A percentile compares a stretch with the other conserved stretches of the same genome.
These are phyloP conservation scores for Oasisia sp. DNA, from an alignment of 2,888 invertebrate species.

Conservation along the genomic window DNA sequence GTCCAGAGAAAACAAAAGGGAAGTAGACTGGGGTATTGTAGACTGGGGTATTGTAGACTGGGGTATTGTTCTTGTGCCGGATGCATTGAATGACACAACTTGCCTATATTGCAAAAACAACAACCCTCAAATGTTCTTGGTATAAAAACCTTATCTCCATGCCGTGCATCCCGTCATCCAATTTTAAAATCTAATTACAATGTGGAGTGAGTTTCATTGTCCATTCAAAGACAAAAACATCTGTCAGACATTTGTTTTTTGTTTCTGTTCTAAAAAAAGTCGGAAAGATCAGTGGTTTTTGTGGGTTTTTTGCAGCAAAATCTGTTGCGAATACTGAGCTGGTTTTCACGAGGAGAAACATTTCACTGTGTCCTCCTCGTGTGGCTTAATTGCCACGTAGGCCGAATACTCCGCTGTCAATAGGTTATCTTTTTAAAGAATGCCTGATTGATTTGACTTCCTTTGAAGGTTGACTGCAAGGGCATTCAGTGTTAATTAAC, in stretches of 20 bases:
- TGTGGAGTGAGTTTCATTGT: neutral
- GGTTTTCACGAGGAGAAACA: neutral
- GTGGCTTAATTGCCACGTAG: neutral
- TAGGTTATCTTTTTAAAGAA: neutral
- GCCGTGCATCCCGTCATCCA: neutral
- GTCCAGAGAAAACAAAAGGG: neutral
- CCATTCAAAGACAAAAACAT: neutral
- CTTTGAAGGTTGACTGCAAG: neutral
- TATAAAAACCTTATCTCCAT: neutral
- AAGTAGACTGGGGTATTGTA: neutral
- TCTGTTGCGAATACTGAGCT: neutral
- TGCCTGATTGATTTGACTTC: slow-evolving; percentile 10
- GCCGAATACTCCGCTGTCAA: neutral
- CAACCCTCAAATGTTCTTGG: neutral
- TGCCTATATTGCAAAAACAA: neutral
- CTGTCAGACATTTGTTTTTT: neutral
- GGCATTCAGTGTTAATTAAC: neutral
- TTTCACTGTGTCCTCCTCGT: neutral
- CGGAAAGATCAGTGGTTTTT: too few species aligned
- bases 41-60: neutral
- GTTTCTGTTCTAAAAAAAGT: neutral
- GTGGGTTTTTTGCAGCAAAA: neutral
- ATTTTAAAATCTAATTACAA: neutral
- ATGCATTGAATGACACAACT: neutral
- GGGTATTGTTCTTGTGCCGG: neutral